Conservation (phyloP, 2,888 invertebrate species). For the Pogonocherus hispidulus region DNA sequence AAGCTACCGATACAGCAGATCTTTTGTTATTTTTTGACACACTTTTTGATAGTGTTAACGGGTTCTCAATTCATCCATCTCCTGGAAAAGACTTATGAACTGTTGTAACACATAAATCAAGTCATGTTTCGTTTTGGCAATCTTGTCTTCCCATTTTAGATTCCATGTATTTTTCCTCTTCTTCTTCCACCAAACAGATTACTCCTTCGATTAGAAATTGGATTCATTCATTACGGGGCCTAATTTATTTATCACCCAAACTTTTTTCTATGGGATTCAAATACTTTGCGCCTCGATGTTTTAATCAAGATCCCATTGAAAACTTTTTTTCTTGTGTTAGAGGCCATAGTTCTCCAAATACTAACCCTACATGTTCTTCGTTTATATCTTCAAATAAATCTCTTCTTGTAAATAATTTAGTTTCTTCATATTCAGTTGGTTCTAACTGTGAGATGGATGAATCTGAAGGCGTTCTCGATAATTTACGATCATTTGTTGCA, state of each 20-base stretch:
- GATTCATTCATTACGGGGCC: constrained; percentile 20
- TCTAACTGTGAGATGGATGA: constrained; percentile 42
- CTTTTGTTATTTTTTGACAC: constrained; percentile 33
- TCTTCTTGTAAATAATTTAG: constrained; percentile 43
- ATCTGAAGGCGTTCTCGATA: constrained; percentile 25
- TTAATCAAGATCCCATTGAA: constrained; percentile 46
- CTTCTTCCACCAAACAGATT: background rate
- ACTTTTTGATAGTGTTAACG: constrained; percentile 40
- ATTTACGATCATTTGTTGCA: constrained; percentile 28
- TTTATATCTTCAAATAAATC: constrained; percentile 41
- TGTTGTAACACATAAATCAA: constrained; percentile 24
- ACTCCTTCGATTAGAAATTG: constrained; percentile 34
- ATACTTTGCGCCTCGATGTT: constrained; percentile 26
- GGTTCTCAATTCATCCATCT: constrained; percentile 9
- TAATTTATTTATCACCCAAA: constrained; percentile 28
- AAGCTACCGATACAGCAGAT: constrained; percentile 23
- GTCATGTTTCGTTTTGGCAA: constrained; percentile 39
- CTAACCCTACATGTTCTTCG: constrained; percentile 40
- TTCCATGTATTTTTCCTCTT: constrained; percentile 38
- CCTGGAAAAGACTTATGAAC: constrained; percentile 32
- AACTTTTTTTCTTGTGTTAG: constrained; percentile 42
- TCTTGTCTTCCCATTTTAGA: constrained; percentile 22
- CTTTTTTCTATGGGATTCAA: constrained; percentile 15
- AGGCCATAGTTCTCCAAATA: constrained; percentile 40
- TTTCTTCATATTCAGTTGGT: constrained; percentile 35